Conservation (phyloP, 2,888 invertebrate genomes). For the Acanthosepion lycidas region DNA sequence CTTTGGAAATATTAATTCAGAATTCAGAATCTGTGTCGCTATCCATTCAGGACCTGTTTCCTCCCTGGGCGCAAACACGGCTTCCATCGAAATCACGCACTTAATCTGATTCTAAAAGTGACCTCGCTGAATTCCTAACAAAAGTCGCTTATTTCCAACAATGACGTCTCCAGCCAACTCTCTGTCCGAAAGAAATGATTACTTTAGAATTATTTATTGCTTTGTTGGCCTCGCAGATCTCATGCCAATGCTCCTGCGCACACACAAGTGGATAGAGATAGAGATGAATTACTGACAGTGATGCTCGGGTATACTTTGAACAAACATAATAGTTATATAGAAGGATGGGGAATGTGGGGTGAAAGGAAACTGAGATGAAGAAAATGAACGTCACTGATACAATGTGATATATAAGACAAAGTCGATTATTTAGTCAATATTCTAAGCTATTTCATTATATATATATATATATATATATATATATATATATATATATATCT, state of each 20-base stretch:
- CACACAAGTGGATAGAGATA: not conserved
- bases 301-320: not conserved
- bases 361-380: too few relatives aligned
- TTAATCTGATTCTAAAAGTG: not conserved
- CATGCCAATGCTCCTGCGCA: not conserved
- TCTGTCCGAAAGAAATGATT: not conserved
- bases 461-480: too few relatives aligned
- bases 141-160: not conserved
- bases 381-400: too few relatives aligned
- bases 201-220: not conserved
- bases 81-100: not conserved
- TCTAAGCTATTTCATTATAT: too few relatives aligned
- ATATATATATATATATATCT: too few relatives aligned
- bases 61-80: not conserved
- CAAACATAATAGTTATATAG: not conserved
- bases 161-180: not conserved
- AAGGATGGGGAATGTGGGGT: too few relatives aligned
- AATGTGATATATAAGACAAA: too few relatives aligned
- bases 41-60: not conserved
- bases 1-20: not conserved
- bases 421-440: too few relatives aligned
- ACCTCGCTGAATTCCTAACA: not conserved
- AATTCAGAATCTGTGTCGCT: not conserved
- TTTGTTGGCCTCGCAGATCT: not conserved
- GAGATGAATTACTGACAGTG: not conserved